Conservation (phyloP, 2,888 invertebrate genomes). For the Clepsis dumicolana region DNA sequence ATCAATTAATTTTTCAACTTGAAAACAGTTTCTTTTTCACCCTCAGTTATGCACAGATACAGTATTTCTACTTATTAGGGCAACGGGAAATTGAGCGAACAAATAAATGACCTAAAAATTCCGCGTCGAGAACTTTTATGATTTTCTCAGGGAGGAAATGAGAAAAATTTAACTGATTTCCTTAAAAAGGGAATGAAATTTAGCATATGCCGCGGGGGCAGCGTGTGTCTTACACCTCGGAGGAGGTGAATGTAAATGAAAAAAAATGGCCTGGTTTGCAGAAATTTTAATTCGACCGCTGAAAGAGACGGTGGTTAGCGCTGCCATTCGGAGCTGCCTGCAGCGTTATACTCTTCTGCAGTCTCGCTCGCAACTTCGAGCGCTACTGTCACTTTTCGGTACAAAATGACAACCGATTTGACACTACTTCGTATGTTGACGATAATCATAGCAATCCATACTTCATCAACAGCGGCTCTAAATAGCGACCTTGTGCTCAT, state of each 20-base stretch:
- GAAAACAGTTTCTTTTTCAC: background rate
- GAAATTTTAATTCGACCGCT: slow-evolving; percentile 5
- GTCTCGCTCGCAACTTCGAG: too few relatives aligned
- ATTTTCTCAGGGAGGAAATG: slow-evolving; percentile 38
- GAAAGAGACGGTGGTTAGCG: background rate
- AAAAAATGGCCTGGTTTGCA: background rate
- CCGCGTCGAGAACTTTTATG: slow-evolving; percentile 31
- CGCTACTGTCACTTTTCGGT: too few relatives aligned
- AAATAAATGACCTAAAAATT: slow-evolving; percentile 42
- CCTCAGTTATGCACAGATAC: slow-evolving; percentile 5
- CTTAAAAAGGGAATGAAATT: slow-evolving; percentile 36
- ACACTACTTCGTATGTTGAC: too few relatives aligned
- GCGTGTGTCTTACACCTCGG: slow-evolving; percentile 20
- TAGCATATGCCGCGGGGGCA: slow-evolving; percentile 26
- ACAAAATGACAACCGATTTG: too few relatives aligned
- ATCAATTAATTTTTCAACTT: slow-evolving; percentile 10
- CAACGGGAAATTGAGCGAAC: slow-evolving; percentile 28
- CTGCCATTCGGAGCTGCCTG: background rate
- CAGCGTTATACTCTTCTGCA: too few relatives aligned
- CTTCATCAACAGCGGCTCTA: too few relatives aligned
- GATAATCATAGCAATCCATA: too few relatives aligned
- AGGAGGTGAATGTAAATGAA: slow-evolving; percentile 21
- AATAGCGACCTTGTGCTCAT: too few relatives aligned
- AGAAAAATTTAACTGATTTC: slow-evolving; percentile 43
- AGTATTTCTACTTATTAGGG: slow-evolving; percentile 32